Percentiles rank a stretch among this genome's conserved stretches.
Evolutionary conservation across 2,888 invertebrate genomes (phyloP).

Genomic region (Drosophila tripunctata): DNA sequence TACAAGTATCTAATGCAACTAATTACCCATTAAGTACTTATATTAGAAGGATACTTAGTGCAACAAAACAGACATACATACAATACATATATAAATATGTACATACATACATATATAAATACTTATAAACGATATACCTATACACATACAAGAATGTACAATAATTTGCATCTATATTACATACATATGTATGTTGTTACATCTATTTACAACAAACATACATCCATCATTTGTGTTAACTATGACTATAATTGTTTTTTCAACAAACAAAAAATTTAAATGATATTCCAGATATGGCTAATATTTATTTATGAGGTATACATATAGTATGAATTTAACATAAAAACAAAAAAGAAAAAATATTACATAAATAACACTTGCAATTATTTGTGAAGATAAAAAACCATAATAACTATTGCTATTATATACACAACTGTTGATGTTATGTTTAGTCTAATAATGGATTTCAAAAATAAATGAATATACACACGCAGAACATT

Average conservation of each 20-base stretch:
- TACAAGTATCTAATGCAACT: conserved; percentile 40
- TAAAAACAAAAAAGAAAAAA: conserved; percentile 38
- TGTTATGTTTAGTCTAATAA: conserved; percentile 81
- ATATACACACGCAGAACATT: conserved; percentile 53
- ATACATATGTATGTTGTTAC: conserved; percentile 33
- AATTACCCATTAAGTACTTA: conserved; percentile 38
- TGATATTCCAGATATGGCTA: conserved; percentile 50
- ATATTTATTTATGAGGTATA: conserved; percentile 58
- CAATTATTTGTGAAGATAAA: conserved; percentile 45
- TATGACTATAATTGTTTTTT: conserved; percentile 80
- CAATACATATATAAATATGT: conserved; percentile 33
- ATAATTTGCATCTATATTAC: conserved; percentile 46
- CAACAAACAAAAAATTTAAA: conserved; percentile 44
- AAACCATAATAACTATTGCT: conserved; percentile 67
- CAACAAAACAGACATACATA: conserved; percentile 44
- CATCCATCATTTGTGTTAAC: conserved; percentile 74
- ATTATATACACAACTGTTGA: conserved; percentile 82
- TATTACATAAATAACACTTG: conserved; percentile 20
- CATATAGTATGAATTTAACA: conserved; percentile 24
- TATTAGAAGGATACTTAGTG: no score
- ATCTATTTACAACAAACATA: conserved; percentile 41
- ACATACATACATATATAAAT: conserved; percentile 5
- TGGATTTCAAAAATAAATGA: conserved; percentile 75
- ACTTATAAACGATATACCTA: conserved; percentile 33
- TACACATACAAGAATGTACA: conserved; percentile 51